A percentile compares a stretch with the other conserved stretches of the same genome.
Conservation (phyloP, 1,140 invertebrate species). For the Copidosoma floridanum region DNA sequence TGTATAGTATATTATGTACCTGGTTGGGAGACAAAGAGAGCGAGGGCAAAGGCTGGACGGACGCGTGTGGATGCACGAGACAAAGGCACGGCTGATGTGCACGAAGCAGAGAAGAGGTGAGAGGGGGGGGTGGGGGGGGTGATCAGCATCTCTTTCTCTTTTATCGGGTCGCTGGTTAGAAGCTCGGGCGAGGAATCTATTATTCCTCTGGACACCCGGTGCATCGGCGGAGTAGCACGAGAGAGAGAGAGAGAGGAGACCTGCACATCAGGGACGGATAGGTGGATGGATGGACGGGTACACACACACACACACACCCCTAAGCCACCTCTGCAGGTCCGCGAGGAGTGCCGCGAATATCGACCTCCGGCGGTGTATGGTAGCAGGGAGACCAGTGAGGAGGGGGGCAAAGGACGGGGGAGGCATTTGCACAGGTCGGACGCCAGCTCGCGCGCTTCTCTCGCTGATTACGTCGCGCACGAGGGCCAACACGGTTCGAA, state of each 20-base stretch:
- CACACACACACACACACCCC: constrained; percentile 44
- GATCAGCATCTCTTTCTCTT: background rate
- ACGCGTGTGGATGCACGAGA: background rate
- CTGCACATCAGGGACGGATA: constrained; percentile 39
- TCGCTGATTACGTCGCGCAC: constrained; percentile 55
- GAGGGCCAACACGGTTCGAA: background rate
- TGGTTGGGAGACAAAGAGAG: no score
- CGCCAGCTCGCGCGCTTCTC: constrained; percentile 34
- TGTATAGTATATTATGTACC: no score
- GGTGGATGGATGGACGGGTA: constrained; percentile 44
- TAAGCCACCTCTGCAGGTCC: constrained; percentile 38
- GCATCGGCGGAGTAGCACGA: constrained; percentile 37
- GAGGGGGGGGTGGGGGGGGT: background rate
- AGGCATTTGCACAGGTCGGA: constrained; percentile 26
- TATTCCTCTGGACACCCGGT: constrained; percentile 41
- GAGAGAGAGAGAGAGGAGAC: constrained; percentile 1
- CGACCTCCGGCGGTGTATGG: no score
- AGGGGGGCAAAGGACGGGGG: constrained; percentile 2
- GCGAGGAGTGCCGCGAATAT: no score
- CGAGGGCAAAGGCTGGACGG: no score
- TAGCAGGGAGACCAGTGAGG: no score
- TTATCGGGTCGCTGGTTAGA: constrained; percentile 23
- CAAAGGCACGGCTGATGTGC: background rate
- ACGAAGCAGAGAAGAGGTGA: background rate
- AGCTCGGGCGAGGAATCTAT: constrained; percentile 27